Evolutionary conservation across 1,140 invertebrate genomes (phyloP), one percentile per base, ranked within the genome.

Genomic region (Bursaphelenchus mucronatus): DNA sequence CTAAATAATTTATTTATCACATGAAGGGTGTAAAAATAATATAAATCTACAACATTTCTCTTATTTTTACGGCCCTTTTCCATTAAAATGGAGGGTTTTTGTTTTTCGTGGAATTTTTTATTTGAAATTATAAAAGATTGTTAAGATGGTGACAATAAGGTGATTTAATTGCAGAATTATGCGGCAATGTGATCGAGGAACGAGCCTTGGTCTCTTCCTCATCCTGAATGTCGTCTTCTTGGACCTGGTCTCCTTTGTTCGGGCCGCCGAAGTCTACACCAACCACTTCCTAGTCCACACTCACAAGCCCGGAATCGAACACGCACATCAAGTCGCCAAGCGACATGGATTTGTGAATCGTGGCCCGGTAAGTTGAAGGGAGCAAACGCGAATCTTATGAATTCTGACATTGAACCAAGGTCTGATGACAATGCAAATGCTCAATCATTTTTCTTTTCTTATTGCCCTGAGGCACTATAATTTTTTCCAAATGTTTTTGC

Each of bases 201-300:
- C 21, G 49, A 54, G 44, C 55, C 62, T 45, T 39, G 19, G 40
- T 43, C n/a, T 15, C 39, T 11, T 61, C 52, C 44, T 61, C 8
- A 40, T 21, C 57, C 17, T 64, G 43, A n/a, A 43, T 46, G 61
- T 64, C 17, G 62, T 64, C 54, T 49, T 39, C 9, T 40, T 64
- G 21, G 44, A 39, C 43, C 17, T 9, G 40, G 45, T n/a, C 49
- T 19, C 49, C 8, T 17, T 21, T 39, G 17, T 19, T 10, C 15
- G 8, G 15, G 63, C 56, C 39, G 21, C 76, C 45, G 61, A 78
- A 56, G 76, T 79, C 15, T 79, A 76, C 66, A 81, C 77, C 44
- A 81, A 81, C 59, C 76, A 79, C 67, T 80, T 80, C 71, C 73
- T 79, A 59, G 78, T 80, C 46, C 78, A 81, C 61, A 74, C 71